Evolutionary conservation across 2,797 vertebrate species (phyloP).

Genomic region (Tragopan temminckii): DNA sequence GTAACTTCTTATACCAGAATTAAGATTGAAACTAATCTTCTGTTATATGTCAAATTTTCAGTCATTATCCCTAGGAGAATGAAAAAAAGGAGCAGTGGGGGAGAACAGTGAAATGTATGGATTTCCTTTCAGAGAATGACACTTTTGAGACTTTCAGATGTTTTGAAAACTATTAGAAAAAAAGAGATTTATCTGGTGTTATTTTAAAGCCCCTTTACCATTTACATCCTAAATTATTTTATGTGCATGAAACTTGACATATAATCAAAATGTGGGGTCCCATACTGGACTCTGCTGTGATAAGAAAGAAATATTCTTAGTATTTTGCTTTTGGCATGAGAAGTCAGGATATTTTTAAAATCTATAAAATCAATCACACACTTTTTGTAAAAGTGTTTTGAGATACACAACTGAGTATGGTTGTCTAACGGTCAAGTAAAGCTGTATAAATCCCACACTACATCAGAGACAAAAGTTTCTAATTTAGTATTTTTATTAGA

Average conservation of each 20-base stretch:
- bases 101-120: background rate
- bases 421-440: background rate
- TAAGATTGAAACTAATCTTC: background rate
- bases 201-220: background rate
- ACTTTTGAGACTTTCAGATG: background rate
- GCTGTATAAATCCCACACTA: background rate
- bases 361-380: background rate
- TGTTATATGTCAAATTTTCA: background rate
- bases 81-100: background rate
- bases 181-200: background rate
- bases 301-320: background rate
- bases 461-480: background rate
- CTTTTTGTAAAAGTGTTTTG: background rate
- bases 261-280: background rate
- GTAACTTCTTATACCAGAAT: background rate
- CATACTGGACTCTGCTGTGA: background rate
- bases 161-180: background rate
- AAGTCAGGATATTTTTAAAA: background rate
- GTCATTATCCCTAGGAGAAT: background rate
- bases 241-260: background rate
- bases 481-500: background rate
- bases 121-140: background rate
- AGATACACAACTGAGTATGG: background rate
- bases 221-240: background rate
- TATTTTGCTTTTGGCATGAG: background rate